These are phyloP conservation scores for Darevskia mixta DNA, from an alignment of 2,797 vertebrate species.

Conservation along the genomic window DNA sequence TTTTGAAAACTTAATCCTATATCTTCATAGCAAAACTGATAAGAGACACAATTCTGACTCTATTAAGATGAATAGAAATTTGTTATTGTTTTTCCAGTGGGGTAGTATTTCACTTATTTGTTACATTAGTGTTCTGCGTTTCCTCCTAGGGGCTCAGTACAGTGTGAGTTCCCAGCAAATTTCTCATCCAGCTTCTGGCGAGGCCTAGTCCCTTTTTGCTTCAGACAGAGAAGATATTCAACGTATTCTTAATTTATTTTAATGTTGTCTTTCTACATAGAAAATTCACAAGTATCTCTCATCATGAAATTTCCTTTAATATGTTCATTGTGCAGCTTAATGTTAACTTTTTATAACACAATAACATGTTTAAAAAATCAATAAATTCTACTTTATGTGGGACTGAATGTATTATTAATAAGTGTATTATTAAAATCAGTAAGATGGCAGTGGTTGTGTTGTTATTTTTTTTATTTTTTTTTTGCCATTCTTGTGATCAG, in stretches of 20 bases:
- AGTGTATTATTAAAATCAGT: not conserved
- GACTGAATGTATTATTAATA: not conserved
- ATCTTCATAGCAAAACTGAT: conserved; percentile 28
- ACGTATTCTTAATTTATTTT: not conserved
- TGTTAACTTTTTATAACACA: not conserved
- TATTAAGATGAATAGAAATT: not conserved
- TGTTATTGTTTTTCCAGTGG: not conserved
- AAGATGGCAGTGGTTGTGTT: not conserved
- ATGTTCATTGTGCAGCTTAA: not conserved
- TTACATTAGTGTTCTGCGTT: not conserved
- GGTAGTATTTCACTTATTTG: conserved; percentile 8
- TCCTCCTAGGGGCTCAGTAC: not conserved
- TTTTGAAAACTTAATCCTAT: conserved; percentile 20
- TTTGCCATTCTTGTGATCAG: not conserved
- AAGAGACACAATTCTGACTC: not conserved
- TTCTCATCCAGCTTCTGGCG: not conserved
- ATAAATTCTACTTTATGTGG: not conserved
- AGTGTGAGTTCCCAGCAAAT: not conserved
- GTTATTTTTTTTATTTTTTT: not conserved
- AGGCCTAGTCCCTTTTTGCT: not conserved
- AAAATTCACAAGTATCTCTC: not conserved
- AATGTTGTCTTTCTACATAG: too few species aligned
- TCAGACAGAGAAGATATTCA: not conserved
- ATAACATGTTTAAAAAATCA: not conserved
- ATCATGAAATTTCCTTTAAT: not conserved